A percentile compares a stretch with the other conserved stretches of the same genome.
Conservation (phyloP, 2,797 vertebrate species). For the Parotocinclus haroldoi region DNA sequence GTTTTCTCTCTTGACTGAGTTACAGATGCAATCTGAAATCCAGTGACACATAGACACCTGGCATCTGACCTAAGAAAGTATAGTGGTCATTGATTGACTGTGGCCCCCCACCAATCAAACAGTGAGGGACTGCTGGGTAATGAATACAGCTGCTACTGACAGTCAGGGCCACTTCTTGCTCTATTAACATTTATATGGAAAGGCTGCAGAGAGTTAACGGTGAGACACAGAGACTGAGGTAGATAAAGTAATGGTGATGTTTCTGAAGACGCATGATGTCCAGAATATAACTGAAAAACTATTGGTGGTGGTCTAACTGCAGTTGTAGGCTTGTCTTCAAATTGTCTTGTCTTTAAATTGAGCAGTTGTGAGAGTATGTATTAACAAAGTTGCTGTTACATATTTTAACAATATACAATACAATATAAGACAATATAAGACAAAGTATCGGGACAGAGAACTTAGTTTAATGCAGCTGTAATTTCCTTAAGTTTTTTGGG, state of each 20-base stretch:
- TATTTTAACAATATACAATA: too few relatives aligned
- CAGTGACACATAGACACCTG: not conserved
- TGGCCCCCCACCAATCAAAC: slow-evolving; percentile 72
- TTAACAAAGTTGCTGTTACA: too few relatives aligned
- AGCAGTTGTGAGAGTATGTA: too few relatives aligned
- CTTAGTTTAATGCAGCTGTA: too few relatives aligned
- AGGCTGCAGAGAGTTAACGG: slow-evolving; percentile 40
- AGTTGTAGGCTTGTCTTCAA: not conserved
- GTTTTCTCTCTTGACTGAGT: slow-evolving; percentile 4
- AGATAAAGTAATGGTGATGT: slow-evolving; percentile 5
- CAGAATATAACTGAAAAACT: not conserved
- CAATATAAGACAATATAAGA: too few relatives aligned
- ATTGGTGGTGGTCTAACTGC: not conserved
- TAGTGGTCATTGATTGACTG: slow-evolving; percentile 79
- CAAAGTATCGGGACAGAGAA: too few relatives aligned
- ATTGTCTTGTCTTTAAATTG: not conserved
- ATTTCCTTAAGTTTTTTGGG: too few relatives aligned
- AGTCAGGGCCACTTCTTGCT: slow-evolving; percentile 78
- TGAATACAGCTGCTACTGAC: slow-evolving; percentile 49
- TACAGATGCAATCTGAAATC: slow-evolving; percentile 18
- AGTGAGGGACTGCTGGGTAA: slow-evolving; percentile 52
- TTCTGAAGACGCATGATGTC: slow-evolving; percentile 14
- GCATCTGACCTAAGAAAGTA: slow-evolving; percentile 74
- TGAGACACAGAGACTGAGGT: slow-evolving; percentile 1
- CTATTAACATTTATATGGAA: slow-evolving; percentile 76